Conservation (phyloP, 2,888 invertebrate species). For the Zonitis immaculata region DNA sequence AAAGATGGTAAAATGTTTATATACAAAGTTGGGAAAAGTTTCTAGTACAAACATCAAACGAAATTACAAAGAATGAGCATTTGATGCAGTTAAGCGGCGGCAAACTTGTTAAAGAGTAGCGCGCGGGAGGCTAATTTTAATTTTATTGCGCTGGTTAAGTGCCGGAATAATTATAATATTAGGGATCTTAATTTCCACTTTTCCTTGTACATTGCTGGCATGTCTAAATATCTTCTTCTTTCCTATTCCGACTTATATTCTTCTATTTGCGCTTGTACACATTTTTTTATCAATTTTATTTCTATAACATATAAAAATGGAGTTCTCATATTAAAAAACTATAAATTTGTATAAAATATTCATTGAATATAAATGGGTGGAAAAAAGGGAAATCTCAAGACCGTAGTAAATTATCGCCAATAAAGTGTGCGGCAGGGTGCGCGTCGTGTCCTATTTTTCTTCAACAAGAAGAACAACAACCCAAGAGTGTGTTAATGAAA, state of each 20-base stretch:
- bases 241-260: too few species aligned
- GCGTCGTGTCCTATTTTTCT: constrained; percentile 37
- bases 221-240: constrained; percentile 29
- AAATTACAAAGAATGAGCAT: constrained; percentile 32
- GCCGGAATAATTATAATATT: constrained; percentile 45
- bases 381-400: not conserved
- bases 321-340: too few species aligned
- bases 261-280: too few species aligned
- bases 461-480: constrained; percentile 8
- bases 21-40: constrained; percentile 29
- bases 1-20: constrained; percentile 15
- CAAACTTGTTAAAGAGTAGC: constrained; percentile 33
- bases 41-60: constrained; percentile 35
- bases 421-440: constrained; percentile 21
- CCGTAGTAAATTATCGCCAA: not conserved
- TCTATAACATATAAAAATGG: too few species aligned
- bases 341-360: too few species aligned
- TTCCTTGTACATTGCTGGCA: constrained; percentile 36
- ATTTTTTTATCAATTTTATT: too few species aligned
- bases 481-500: constrained; percentile 45
- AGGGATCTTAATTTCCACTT: constrained; percentile 34
- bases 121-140: constrained; percentile 38
- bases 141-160: constrained; percentile 43
- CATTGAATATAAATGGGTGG: not conserved
- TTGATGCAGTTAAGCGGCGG: constrained; percentile 34